Conservation (phyloP, 1,140 invertebrate genomes). For the Drosophila busckii region DNA sequence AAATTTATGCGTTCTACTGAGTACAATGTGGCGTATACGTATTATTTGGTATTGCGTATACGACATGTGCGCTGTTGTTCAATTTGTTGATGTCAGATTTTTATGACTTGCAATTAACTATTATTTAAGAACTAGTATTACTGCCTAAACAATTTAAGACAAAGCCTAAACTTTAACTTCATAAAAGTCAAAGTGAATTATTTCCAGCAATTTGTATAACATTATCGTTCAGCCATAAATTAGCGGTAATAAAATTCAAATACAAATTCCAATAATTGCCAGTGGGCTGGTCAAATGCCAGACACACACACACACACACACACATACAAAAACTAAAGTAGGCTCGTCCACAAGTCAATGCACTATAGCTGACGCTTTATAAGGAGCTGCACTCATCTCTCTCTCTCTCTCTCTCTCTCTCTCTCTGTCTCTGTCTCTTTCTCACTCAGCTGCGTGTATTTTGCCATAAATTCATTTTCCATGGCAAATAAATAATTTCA, state of each 20-base stretch:
- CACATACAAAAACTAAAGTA: conserved; percentile 12
- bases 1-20: no score
- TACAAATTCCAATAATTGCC: conserved; percentile 46
- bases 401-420: no score
- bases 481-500: conserved; percentile 64
- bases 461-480: conserved; percentile 75
- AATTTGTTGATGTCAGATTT: no score
- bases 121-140: no score
- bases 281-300: conserved; percentile 49
- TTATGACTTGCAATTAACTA: no score
- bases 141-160: no score
- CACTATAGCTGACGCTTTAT: no score
- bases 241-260: conserved; percentile 22
- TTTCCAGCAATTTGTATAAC: conserved; percentile 6
- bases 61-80: no score
- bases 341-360: conserved; percentile 50
- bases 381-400: no score
- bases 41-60: conserved; percentile 33
- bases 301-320: conserved; percentile 11
- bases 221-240: background rate
- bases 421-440: no score
- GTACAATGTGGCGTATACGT: conserved; percentile 20
- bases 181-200: no score
- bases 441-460: conserved; percentile 68
- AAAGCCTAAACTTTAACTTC: no score